Conservation (phyloP, 1,140 invertebrate species). For the Phymastichus coffea region DNA sequence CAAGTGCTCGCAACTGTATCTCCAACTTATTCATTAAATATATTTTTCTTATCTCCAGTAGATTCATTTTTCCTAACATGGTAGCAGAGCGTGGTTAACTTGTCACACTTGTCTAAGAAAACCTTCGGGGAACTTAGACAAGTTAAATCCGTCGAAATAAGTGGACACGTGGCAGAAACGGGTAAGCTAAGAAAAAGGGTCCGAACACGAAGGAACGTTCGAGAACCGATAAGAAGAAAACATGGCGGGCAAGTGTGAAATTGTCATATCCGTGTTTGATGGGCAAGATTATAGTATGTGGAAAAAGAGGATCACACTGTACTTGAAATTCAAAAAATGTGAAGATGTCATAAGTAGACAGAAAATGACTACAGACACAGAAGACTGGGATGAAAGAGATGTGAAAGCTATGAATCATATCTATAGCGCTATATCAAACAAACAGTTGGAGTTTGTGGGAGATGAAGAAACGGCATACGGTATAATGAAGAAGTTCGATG, state of each 20-base stretch:
- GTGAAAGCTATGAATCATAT: constrained; percentile 23
- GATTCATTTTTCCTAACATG: too few relatives aligned
- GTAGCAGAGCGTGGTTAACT: too few relatives aligned
- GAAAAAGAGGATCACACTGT: constrained; percentile 16
- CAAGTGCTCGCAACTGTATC: too few relatives aligned
- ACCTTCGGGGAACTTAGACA: too few relatives aligned
- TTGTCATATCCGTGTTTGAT: constrained; percentile 25
- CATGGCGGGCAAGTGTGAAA: constrained; percentile 1
- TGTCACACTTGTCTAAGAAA: too few relatives aligned
- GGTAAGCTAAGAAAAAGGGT: neutral
- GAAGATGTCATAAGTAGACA: constrained; percentile 10
- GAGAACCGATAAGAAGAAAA: neutral
- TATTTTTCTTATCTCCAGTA: too few relatives aligned
- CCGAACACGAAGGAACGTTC: neutral
- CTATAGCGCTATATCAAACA: constrained; percentile 26
- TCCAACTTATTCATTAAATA: too few relatives aligned
- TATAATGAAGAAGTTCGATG: constrained; percentile 15
- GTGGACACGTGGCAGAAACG: too few relatives aligned
- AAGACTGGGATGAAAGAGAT: constrained; percentile 15
- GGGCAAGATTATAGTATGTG: constrained; percentile 19
- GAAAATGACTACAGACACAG: constrained; percentile 1
- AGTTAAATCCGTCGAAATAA: too few relatives aligned
- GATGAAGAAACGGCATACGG: neutral
- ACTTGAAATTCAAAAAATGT: constrained; percentile 25
- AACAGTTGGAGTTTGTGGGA: constrained; percentile 17